Conservation (phyloP, 2,797 vertebrate species). For the Cossypha niveicapilla region DNA sequence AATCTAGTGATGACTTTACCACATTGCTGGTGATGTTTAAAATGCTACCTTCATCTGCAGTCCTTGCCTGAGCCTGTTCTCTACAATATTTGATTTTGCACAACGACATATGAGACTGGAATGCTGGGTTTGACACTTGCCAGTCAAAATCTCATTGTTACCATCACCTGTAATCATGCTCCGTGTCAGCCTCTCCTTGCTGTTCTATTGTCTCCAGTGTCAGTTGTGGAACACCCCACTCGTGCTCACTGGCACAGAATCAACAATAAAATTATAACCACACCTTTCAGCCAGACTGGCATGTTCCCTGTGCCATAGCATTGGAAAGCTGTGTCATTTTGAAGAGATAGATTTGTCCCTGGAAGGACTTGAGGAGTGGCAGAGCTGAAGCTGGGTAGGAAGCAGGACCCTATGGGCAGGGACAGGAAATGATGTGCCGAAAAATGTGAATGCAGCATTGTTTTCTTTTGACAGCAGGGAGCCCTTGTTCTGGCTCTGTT, state of each 20-base stretch:
- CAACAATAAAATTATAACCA: fast-evolving
- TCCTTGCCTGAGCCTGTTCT: background rate
- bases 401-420: background rate
- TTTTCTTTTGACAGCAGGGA: background rate
- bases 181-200: background rate
- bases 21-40: background rate
- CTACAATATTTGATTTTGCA: background rate
- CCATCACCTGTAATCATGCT: background rate
- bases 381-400: background rate
- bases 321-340: background rate
- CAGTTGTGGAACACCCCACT: background rate
- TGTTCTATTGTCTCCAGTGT: background rate
- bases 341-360: background rate
- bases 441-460: fast-evolving
- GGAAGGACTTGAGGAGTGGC: background rate
- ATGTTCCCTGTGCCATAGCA: background rate
- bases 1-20: background rate
- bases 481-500: background rate
- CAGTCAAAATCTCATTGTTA: background rate
- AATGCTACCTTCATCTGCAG: background rate
- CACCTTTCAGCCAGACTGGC: background rate
- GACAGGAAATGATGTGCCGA: background rate
- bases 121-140: background rate
- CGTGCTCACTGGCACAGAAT: background rate
- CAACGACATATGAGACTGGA: background rate